phyloP scores from a whole-genome alignment of 2,113 vertebrate species.

The Chloroceryle aenea region DNA sequence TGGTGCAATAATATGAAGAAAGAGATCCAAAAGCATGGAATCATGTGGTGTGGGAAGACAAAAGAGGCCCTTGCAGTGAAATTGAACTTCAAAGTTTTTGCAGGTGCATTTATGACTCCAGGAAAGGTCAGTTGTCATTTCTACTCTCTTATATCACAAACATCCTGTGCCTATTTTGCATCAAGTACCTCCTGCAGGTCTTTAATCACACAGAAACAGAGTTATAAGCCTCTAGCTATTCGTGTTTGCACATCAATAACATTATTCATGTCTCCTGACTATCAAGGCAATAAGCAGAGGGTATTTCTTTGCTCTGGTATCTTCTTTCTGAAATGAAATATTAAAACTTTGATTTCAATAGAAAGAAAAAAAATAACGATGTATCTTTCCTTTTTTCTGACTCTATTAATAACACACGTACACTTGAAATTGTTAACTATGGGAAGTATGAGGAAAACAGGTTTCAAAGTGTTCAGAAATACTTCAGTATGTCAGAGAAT shows the following conservation, averaged over 20 bases:
- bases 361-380: background rate
- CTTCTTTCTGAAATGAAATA: conserved; percentile 29
- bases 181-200: conserved; percentile 21
- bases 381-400: conserved; percentile 6
- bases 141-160: background rate
- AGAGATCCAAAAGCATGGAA: background rate
- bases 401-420: background rate
- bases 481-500: background rate
- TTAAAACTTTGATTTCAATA: conserved; percentile 27
- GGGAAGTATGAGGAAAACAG: background rate
- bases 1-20: background rate
- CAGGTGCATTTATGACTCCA: background rate
- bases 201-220: conserved; percentile 48
- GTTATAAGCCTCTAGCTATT: conserved; percentile 37
- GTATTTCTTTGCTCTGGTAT: conserved; percentile 25
- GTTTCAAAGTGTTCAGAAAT: background rate
- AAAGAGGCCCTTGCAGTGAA: background rate
- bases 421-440: background rate
- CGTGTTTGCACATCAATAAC: conserved; percentile 42
- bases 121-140: conserved; percentile 50
- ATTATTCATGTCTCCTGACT: conserved; percentile 36
- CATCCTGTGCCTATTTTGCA: background rate
- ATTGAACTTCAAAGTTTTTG: background rate
- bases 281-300: conserved; percentile 41
- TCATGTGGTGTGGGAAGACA: background rate